phyloP scores from a whole-genome alignment of 2,888 invertebrate genomes.

The Neria commutata region DNA sequence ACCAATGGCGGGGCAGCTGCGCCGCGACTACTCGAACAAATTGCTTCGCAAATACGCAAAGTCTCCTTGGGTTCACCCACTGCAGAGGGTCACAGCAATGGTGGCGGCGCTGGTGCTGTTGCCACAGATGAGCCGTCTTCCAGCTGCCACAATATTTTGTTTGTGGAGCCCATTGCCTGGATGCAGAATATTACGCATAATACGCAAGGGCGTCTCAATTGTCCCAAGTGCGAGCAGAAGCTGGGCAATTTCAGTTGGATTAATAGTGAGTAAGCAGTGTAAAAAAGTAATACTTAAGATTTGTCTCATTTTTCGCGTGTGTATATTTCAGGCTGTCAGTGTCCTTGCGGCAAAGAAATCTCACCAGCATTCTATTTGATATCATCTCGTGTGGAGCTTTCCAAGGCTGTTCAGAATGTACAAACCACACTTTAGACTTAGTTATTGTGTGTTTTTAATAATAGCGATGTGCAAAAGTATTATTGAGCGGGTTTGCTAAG shows the following conservation, averaged over 20 bases:
- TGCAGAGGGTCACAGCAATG: conserved; percentile 22
- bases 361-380: conserved; percentile 91
- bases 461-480: too few species aligned
- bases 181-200: conserved; percentile 76
- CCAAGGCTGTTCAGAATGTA: conserved; percentile 86
- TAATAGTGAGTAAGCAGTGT: conserved; percentile 68
- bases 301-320: background rate
- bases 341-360: conserved; percentile 88
- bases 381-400: conserved; percentile 88
- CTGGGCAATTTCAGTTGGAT: conserved; percentile 92
- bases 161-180: conserved; percentile 90
- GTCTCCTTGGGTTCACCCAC: conserved; percentile 42
- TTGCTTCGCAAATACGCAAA: conserved; percentile 50
- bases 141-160: conserved; percentile 75
- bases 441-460: too few species aligned
- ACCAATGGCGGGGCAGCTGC: conserved; percentile 12
- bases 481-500: background rate
- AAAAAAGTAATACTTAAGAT: background rate
- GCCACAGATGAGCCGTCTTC: conserved; percentile 46
- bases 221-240: conserved; percentile 84
- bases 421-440: conserved; percentile 79
- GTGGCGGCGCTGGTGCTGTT: conserved; percentile 6
- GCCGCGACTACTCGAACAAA: conserved; percentile 50
- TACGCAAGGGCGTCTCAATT: conserved; percentile 81
- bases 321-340: conserved; percentile 73